phyloP scores from a whole-genome alignment of 2,888 invertebrate species.

The Scrobipalpa atriplicella region DNA sequence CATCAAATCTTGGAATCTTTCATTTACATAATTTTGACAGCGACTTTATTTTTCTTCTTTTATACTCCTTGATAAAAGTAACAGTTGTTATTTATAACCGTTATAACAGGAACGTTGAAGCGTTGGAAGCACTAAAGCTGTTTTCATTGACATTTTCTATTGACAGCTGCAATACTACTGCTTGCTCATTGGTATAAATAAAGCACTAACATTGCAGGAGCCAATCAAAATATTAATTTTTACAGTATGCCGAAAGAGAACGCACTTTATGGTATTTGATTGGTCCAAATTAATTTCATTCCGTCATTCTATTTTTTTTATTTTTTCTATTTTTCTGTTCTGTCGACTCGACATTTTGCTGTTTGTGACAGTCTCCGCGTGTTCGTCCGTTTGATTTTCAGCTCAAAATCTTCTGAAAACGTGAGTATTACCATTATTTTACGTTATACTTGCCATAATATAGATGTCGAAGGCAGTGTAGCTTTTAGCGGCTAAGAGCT shows the following conservation, averaged over 20 bases:
- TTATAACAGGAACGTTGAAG: background rate
- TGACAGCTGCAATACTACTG: background rate
- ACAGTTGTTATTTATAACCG: background rate
- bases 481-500: background rate
- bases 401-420: slow-evolving; percentile 41
- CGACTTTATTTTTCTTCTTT: background rate
- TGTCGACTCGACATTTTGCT: slow-evolving; percentile 32
- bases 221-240: background rate
- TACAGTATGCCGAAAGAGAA: background rate
- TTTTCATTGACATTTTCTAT: background rate
- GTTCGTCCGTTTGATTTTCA: slow-evolving; percentile 55
- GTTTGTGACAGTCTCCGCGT: slow-evolving; percentile 53
- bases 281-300: slow-evolving; percentile 13
- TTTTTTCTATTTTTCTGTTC: background rate
- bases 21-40: background rate
- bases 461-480: background rate
- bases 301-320: slow-evolving; percentile 22
- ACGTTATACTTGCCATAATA: background rate
- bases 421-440: slow-evolving; percentile 48
- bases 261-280: background rate
- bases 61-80: background rate
- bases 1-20: no score
- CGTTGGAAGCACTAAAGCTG: background rate
- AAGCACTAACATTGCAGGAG: background rate
- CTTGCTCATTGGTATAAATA: background rate